Base-by-base conservation (phyloP, 2,113 vertebrate species). In the Vicugna pacos region DNA sequence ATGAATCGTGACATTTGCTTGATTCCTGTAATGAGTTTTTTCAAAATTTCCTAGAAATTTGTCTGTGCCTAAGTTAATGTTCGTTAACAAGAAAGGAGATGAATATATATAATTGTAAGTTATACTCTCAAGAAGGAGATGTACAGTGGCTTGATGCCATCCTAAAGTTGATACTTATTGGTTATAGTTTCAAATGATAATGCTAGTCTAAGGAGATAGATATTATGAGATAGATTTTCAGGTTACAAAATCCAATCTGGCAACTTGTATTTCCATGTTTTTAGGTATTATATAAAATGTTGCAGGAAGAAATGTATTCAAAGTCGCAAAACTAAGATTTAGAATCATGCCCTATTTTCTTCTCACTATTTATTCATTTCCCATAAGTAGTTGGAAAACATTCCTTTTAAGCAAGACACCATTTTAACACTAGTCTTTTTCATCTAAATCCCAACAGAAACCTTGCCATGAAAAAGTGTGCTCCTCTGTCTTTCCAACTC, bases 1-100 rank as follows among this genome's bases (percentile, higher is more conserved):
- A 97, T 90, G 87, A 97, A 91, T 93, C 15, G 0, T 76, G 93
- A 92, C 69, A 42, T 87, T 95, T 97, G 96, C 82, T 38, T 89
- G 72, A 91, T 64, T 0, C 56, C 46, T 64, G 70, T 0, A 28
- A 14, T 93, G 50, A 14, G 20, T 69, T 88, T 56, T 30, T 81
- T 35, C 30, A 1, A 82, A 89, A 76, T 67, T 79, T 94, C 42
- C 65, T 92, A 75, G 54, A 93, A 88, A 58, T 84, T 79, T 60
- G 26, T 83, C 72, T 15, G 84, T 83, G 69, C 30, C 65, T 92
- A 89, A 96, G 26, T 85, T 56, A 72, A 54, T 88, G 56, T 12
- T 91, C 50, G 3, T 94, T 96, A 92, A 81, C 14, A 85, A 91
- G 11, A 14, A 91, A 65, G 15, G 20, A 87, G n/a, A 90, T 28